Evolutionary conservation across 2,888 invertebrate species (phyloP), one percentile per base, ranked within the genome.

Genomic region (Anoncus sp.): DNA sequence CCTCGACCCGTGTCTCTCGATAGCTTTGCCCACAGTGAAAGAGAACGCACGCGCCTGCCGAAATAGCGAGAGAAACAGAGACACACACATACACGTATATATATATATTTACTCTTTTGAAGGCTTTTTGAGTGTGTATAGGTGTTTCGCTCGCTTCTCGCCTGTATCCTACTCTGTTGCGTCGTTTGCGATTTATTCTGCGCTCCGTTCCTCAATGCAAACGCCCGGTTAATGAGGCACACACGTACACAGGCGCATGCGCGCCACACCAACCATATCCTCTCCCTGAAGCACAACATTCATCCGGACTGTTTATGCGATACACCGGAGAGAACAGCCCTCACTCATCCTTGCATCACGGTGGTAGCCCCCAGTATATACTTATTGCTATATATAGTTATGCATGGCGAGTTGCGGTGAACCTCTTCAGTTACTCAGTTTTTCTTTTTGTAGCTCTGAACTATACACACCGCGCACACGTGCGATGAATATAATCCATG

Each of bases 161-260:
- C n/a, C 12, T 7, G 45, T 67, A 31, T 57, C 40, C 45, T 45
- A 27, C 55, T 51, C 49, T 18, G 20, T 53, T 49, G 27, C 69
- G 78, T 72, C 72, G 71, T 57, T 65, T 63, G 14, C 16, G 27
- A 63, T 70, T 49, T 70, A 60, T 55, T 71, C 71, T 43, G 62
- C n/a, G n/a, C 60, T 70, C 60, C 62, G 53, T 65, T 60, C 20
- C 45, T 43, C 40, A 83, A 84, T 82, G 84, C 84, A 85, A 87
- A 85, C 87, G 85, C 81, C 85, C 82, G 86, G 84, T 85, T 88
- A 88, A 89, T 89, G 88, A 87, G 87, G 85, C 87, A 84, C 85
- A 86, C 85, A 87, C 85, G 86, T n/a, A n/a, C 81, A 86, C 85
- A 84, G 85, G 85, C 84, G 83, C 82, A 83, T 83, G 85, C 87